phyloP scores from a whole-genome alignment of 1,140 invertebrate genomes.

The Drosophila virilis region DNA sequence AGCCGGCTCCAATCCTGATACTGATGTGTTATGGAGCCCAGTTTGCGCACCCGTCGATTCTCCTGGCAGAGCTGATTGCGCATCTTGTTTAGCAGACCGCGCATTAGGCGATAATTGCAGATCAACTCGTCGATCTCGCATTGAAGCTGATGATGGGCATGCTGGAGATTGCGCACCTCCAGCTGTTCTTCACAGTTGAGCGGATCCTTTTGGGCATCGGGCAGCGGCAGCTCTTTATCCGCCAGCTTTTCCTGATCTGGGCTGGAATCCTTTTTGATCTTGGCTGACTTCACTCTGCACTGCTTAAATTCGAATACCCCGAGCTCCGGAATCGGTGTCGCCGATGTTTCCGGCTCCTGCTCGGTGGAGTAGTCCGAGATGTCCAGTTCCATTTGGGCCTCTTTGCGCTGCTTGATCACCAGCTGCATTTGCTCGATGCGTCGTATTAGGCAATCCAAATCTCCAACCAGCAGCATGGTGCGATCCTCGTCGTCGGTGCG shows the following conservation, averaged over 20 bases:
- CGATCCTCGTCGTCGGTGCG: slow-evolving; percentile 43
- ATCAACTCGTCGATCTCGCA: slow-evolving; percentile 44
- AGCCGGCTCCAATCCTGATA: slow-evolving; percentile 27
- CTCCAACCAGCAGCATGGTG: neutral
- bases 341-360: neutral
- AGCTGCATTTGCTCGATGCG: slow-evolving; percentile 57
- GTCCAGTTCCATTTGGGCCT: neutral
- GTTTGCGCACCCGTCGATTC: neutral
- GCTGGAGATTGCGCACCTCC: slow-evolving; percentile 27
- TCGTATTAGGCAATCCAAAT: slow-evolving; percentile 51
- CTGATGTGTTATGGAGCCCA: accelerated
- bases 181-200: slow-evolving; percentile 31
- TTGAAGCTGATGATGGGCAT: slow-evolving; percentile 44
- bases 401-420: slow-evolving; percentile 28
- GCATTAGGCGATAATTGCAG: slow-evolving; percentile 17
- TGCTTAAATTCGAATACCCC: neutral
- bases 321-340: neutral
- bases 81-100: neutral
- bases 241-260: neutral
- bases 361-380: neutral
- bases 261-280: neutral
- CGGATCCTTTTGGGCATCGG: too few relatives aligned
- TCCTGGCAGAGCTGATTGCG: neutral
- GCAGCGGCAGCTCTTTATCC: neutral
- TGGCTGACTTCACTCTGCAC: neutral